A percentile compares a stretch with the other conserved stretches of the same genome.
Conservation (phyloP, 2,113 vertebrate genomes). For the Rallus limicola region DNA sequence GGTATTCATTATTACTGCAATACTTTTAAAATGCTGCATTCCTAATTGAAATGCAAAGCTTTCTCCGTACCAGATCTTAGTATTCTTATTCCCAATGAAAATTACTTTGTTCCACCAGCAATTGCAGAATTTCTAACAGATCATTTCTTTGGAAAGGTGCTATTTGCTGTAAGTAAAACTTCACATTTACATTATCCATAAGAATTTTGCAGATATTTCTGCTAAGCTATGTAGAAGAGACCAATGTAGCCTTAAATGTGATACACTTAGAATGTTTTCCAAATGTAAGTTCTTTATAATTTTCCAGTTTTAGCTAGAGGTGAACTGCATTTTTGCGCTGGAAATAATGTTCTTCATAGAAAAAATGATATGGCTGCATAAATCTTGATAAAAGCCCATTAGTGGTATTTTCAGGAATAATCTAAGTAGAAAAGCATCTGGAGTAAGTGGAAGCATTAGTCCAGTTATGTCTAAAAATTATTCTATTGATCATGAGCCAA, state of each 20-base stretch:
- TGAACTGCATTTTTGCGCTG: background rate
- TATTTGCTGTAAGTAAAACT: background rate
- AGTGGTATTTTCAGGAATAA: slow-evolving; percentile 41
- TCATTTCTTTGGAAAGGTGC: background rate
- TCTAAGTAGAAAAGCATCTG: slow-evolving; percentile 34
- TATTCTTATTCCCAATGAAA: background rate
- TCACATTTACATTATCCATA: background rate
- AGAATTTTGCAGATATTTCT: background rate
- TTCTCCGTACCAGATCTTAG: background rate
- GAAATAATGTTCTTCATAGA: background rate
- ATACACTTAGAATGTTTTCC: background rate
- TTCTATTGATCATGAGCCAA: slow-evolving; percentile 28
- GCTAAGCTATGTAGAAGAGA: background rate
- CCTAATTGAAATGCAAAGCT: background rate
- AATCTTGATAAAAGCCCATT: slow-evolving; percentile 51
- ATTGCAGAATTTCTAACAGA: background rate
- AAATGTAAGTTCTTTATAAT: background rate
- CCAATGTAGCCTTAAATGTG: background rate
- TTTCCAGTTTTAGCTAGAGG: background rate
- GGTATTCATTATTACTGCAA: background rate
- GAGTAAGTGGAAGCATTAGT: slow-evolving; percentile 42
- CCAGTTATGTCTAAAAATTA: slow-evolving; percentile 41
- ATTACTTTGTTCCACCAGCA: background rate
- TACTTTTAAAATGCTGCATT: background rate
- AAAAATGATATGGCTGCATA: slow-evolving; percentile 18